Evolutionary conservation across 2,113 vertebrate species (phyloP).

Genomic region (Bos indicus): DNA sequence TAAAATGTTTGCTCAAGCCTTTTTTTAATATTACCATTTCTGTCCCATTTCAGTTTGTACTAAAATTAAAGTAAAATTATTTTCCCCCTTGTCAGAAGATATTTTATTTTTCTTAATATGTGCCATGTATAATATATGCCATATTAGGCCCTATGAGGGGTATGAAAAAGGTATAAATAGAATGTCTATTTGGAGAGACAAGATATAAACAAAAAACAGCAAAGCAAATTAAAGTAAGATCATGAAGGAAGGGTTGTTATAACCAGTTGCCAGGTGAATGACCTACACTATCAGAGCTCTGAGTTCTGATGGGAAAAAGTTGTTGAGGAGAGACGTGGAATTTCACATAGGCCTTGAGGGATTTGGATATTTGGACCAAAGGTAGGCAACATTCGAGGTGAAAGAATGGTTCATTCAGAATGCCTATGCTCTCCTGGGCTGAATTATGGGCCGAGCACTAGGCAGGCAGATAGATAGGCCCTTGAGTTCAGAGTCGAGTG

Average conservation of each 20-base stretch:
- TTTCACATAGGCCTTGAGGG: not conserved
- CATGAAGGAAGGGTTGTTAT: not conserved
- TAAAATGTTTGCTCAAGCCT: not conserved
- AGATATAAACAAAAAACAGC: not conserved
- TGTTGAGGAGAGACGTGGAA: not conserved
- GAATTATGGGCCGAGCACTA: rapidly evolving
- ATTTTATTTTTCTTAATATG: not conserved
- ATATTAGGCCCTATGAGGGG: not conserved
- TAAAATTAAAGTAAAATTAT: not conserved
- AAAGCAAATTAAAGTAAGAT: not conserved
- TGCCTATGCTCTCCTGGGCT: not conserved
- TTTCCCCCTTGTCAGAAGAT: not conserved
- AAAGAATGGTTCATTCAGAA: not conserved
- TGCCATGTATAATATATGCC: not conserved
- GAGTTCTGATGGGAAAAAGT: not conserved
- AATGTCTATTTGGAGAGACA: not conserved
- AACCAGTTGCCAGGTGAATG: not conserved
- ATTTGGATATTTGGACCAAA: not conserved
- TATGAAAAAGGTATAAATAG: not conserved
- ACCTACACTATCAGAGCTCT: not conserved
- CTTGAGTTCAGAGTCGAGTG: too few species aligned
- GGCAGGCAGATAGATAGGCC: not conserved
- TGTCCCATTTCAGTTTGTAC: not conserved
- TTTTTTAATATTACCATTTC: not conserved
- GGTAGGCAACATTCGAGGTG: not conserved